Percentiles rank a stretch among this genome's conserved stretches.
These are phyloP conservation scores for Macrobrachium rosenbergii DNA, from an alignment of 1,140 invertebrate genomes.

Conservation along the genomic window DNA sequence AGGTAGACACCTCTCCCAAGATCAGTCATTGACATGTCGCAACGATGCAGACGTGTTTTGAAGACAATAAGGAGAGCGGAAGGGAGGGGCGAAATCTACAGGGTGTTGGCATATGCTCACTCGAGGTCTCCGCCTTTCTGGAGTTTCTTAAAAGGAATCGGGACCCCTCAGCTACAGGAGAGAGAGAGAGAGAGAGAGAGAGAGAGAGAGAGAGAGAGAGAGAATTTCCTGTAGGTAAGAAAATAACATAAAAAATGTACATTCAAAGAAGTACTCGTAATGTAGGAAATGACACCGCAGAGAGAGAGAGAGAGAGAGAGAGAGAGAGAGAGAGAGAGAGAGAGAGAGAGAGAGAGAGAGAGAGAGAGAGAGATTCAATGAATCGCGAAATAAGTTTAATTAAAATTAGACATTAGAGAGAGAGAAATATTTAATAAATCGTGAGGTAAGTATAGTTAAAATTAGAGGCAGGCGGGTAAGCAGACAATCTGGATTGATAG, in stretches of 20 bases:
- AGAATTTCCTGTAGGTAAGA: background rate
- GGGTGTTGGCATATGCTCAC: too few relatives aligned
- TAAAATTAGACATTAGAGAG: background rate
- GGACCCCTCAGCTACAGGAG: too few relatives aligned
- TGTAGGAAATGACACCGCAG: background rate
- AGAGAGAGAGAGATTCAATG: background rate
- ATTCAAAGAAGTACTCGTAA: background rate
- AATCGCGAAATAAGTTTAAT: background rate
- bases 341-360: background rate
- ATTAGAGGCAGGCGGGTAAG: background rate
- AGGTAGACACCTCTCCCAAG: too few relatives aligned
- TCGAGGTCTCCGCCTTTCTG: too few relatives aligned
- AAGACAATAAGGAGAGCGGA: too few relatives aligned
- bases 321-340: constrained; percentile 3
- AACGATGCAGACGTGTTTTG: too few relatives aligned
- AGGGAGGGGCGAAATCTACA: too few relatives aligned
- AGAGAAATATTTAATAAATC: background rate
- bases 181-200: too few relatives aligned
- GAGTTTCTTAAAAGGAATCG: too few relatives aligned
- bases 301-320: constrained; percentile 13
- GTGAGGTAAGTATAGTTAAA: background rate
- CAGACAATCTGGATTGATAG: too few relatives aligned
- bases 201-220: background rate
- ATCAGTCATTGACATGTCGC: too few relatives aligned
- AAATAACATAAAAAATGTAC: background rate